Percentiles rank a stretch among this genome's conserved stretches.
These are phyloP conservation scores for Chelidonichthys spinosus DNA, from an alignment of 2,797 vertebrate genomes.

Conservation along the genomic window DNA sequence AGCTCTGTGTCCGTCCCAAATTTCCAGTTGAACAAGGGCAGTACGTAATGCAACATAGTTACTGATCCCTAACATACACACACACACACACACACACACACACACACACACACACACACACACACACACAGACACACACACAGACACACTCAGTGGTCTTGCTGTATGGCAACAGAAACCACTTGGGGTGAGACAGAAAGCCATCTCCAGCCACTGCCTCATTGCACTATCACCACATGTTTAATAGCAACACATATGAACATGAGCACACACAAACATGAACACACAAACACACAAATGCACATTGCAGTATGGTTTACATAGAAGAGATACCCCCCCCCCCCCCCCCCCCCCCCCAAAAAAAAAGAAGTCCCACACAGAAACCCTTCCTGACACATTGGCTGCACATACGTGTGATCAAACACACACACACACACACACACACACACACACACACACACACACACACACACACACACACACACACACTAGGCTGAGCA, in stretches of 20 bases:
- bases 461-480: constrained; percentile 1
- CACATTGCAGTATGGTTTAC: not conserved
- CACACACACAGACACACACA: constrained; percentile 6
- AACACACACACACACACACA: constrained; percentile 13
- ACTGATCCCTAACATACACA: constrained; percentile 42
- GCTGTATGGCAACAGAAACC: constrained; percentile 41
- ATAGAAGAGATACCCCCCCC: no score
- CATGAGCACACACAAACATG: not conserved
- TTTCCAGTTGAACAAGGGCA: constrained; percentile 52
- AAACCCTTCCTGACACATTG: constrained; percentile 2
- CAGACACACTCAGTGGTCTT: constrained; percentile 34
- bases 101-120: not conserved
- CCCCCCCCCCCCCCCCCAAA: not conserved
- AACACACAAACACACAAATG: constrained; percentile 6
- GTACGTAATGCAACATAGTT: constrained; percentile 40
- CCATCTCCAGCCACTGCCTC: constrained; percentile 26
- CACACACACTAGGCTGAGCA: constrained; percentile 59
- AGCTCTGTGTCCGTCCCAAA: constrained; percentile 6
- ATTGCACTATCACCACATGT: constrained; percentile 19
- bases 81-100: not conserved
- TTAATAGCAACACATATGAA: not conserved
- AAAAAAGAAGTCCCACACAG: not conserved
- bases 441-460: constrained; percentile 12
- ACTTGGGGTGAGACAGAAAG: constrained; percentile 22
- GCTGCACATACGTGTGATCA: constrained; percentile 31